Evolutionary conservation across 1,140 invertebrate species (phyloP).

Genomic region (Magallana angulata): DNA sequence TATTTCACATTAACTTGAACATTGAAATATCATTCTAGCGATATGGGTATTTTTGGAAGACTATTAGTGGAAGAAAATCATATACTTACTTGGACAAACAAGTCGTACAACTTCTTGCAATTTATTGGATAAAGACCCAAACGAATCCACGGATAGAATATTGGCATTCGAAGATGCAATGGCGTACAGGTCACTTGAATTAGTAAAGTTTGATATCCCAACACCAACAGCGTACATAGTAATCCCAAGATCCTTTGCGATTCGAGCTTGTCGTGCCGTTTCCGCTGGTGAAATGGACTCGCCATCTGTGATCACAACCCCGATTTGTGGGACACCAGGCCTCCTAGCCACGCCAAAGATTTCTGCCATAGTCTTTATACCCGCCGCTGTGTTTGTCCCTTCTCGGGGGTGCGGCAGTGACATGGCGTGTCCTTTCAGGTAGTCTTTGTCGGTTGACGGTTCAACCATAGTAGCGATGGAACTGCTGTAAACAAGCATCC

Average conservation of each 20-base stretch:
- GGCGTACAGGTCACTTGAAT: slow-evolving; percentile 42
- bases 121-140: not conserved
- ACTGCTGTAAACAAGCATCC: slow-evolving; percentile 61
- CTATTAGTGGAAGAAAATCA: not conserved
- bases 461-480: slow-evolving; percentile 15
- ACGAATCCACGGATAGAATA: slow-evolving; percentile 23
- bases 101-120: slow-evolving; percentile 41
- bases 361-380: slow-evolving; percentile 42
- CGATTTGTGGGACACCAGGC: slow-evolving; percentile 59
- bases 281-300: slow-evolving; percentile 48
- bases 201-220: slow-evolving; percentile 48
- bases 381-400: slow-evolving; percentile 53
- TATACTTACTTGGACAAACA: slow-evolving; percentile 53
- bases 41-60: too few species aligned
- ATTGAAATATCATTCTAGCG: too few species aligned
- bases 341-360: slow-evolving; percentile 44
- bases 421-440: slow-evolving; percentile 35
- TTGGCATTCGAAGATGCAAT: slow-evolving; percentile 47
- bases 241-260: slow-evolving; percentile 54
- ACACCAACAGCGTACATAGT: slow-evolving; percentile 59
- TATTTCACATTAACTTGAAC: too few species aligned
- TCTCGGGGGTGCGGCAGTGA: slow-evolving; percentile 41
- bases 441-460: slow-evolving; percentile 23
- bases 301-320: slow-evolving; percentile 67
- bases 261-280: slow-evolving; percentile 57